Base-by-base conservation (phyloP, 2,113 vertebrate species). In the Lasiurus borealis region DNA sequence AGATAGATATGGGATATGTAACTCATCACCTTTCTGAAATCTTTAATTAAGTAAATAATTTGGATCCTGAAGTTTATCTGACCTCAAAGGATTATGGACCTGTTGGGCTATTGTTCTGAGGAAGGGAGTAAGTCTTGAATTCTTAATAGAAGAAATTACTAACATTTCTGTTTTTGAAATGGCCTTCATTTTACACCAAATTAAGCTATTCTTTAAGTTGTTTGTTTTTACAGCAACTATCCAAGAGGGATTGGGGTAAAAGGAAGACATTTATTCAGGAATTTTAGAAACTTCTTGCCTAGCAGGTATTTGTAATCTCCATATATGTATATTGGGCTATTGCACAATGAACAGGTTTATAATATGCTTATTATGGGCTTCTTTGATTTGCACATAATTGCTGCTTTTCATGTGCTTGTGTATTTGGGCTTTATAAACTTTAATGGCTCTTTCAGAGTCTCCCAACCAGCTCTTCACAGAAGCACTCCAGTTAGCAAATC, bases 191-290 rank as follows among this genome's bases (percentile, higher is more conserved):
- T 86, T 92, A 87, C n/a, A 34, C 31, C 64, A 90, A 89, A 89
- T 87, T 48, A 95, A 85, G 9, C 29, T 85, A 10, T 52, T 92
- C 34, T 90, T 96, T 72, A 90, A 85, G 48, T 78, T 92, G 34
- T 91, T 97, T 66, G 48, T 94, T 97, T 92, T 88, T 82, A 77
- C 85, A n/a, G 5, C 48, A 72, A 44, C 19, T 21, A 62, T 14
- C 31, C 19, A 81, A 52, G 29, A 91, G 9, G 19, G 3, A 7
- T 89, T 89, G n/a, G 64, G 3, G 93, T 80, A 34, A 95, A 94
- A 48, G 85, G 7, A 54, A 76, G 23, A 96, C 13, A 8, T 92
- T 50, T 14, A 25, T 57, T 46, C 77, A 13, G 84, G 93, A 78
- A 48, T 88, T 86, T 29, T 71, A 77, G 88, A 54, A 95, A 89